phyloP scores from a whole-genome alignment of 1,140 invertebrate species.

The Elymnias hypermnestra region DNA sequence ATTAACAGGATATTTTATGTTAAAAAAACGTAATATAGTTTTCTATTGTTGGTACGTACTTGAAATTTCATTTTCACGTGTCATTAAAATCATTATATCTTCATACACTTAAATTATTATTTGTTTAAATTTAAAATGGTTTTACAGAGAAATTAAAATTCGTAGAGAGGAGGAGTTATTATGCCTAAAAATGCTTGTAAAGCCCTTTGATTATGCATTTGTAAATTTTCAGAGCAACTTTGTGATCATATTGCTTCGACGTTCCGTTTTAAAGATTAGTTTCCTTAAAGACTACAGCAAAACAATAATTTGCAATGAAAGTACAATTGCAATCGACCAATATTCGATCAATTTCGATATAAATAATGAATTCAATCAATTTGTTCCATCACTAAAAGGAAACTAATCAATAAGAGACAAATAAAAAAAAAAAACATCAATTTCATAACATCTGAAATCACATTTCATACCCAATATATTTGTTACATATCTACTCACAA shows the following conservation, averaged over 20 bases:
- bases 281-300: conserved; percentile 33
- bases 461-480: conserved; percentile 57
- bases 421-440: conserved; percentile 21
- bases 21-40: conserved; percentile 11
- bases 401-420: conserved; percentile 44
- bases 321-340: too few relatives aligned
- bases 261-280: conserved; percentile 41
- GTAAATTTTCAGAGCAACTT: conserved; percentile 22
- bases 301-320: not conserved
- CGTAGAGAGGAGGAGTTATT: conserved; percentile 23
- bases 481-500: conserved; percentile 52
- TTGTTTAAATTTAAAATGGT: conserved; percentile 32
- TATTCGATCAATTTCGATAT: too few relatives aligned
- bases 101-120: conserved; percentile 29
- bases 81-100: conserved; percentile 14
- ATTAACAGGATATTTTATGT: conserved; percentile 16
- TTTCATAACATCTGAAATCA: conserved; percentile 45
- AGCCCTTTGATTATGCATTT: conserved; percentile 38
- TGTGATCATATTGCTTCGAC: conserved; percentile 29
- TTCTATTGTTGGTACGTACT: conserved; percentile 11
- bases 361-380: too few relatives aligned
- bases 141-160: conserved; percentile 29
- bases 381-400: conserved; percentile 36
- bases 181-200: conserved; percentile 29
- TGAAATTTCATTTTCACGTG: conserved; percentile 4